Evolutionary conservation across 2,888 invertebrate genomes (phyloP).

Genomic region (Hymenopus coronatus): DNA sequence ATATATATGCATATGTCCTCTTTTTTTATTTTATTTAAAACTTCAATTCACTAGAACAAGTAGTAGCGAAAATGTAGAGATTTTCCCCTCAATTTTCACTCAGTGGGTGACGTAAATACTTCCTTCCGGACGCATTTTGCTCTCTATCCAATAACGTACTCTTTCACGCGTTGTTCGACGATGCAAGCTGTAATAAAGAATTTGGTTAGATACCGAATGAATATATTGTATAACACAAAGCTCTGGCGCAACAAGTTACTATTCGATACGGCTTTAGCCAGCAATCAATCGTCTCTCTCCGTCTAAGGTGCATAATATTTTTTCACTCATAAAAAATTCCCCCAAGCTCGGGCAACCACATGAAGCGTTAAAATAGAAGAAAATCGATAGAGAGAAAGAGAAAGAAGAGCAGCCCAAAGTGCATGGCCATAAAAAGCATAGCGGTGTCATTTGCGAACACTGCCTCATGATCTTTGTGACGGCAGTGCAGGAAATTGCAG

Average conservation of each 20-base stretch:
- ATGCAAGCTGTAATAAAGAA: not conserved
- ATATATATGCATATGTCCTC: too few relatives aligned
- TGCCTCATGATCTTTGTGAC: not conserved
- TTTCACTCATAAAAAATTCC: not conserved
- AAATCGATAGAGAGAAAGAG: not conserved
- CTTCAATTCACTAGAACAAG: too few relatives aligned
- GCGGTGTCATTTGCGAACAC: not conserved
- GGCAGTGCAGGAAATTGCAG: not conserved
- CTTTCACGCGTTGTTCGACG: not conserved
- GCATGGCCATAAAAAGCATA: not conserved
- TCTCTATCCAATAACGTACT: not conserved
- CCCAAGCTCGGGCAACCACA: not conserved
- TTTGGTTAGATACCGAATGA: not conserved
- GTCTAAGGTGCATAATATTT: not conserved
- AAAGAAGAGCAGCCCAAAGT: not conserved
- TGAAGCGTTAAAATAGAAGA: not conserved
- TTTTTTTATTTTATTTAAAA: too few relatives aligned
- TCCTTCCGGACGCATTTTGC: not conserved
- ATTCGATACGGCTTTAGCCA: not conserved
- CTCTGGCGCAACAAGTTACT: not conserved
- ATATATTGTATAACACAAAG: not conserved
- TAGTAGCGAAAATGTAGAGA: too few relatives aligned
- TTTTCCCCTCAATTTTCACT: too few relatives aligned
- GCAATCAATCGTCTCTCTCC: not conserved
- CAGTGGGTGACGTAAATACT: not conserved